Percentiles rank a stretch among this genome's conserved stretches.
Conservation (phyloP, 1,140 invertebrate genomes). For the Apis dorsata region DNA sequence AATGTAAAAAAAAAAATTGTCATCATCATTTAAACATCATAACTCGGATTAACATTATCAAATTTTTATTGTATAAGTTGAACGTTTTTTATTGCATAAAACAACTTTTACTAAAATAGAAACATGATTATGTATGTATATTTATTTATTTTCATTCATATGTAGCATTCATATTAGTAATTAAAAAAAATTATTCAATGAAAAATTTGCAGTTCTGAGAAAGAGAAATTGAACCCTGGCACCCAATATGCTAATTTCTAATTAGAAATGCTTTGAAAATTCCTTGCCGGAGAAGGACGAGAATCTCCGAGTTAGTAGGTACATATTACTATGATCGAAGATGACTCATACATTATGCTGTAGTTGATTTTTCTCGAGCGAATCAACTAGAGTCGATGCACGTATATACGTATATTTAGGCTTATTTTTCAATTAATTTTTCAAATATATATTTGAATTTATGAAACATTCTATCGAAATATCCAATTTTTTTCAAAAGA, state of each 20-base stretch:
- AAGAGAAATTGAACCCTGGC: not conserved
- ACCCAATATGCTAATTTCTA: not conserved
- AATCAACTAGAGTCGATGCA: conserved; percentile 41
- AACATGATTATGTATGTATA: no score
- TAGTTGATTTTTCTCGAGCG: conserved; percentile 51
- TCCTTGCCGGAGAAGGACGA: not conserved
- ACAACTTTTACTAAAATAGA: no score
- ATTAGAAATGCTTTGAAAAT: not conserved
- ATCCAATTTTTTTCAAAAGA: not conserved
- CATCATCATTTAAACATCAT: not conserved
- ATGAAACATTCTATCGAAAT: not conserved
- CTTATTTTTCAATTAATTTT: conserved; percentile 1
- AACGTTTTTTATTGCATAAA: no score
- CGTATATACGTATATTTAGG: not conserved
- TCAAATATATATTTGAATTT: no score
- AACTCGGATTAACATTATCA: no score
- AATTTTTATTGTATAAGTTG: no score
- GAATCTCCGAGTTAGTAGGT: conserved; percentile 16
- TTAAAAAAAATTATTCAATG: not conserved
- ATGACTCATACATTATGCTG: conserved; percentile 44
- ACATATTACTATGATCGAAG: conserved; percentile 26
- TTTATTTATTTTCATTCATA: not conserved
- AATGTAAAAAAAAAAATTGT: not conserved
- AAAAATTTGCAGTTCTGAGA: not conserved
- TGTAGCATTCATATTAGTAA: not conserved